Evolutionary conservation across 2,888 invertebrate species (phyloP), one percentile per base, ranked within the genome.

Genomic region (Lysandra coridon): DNA sequence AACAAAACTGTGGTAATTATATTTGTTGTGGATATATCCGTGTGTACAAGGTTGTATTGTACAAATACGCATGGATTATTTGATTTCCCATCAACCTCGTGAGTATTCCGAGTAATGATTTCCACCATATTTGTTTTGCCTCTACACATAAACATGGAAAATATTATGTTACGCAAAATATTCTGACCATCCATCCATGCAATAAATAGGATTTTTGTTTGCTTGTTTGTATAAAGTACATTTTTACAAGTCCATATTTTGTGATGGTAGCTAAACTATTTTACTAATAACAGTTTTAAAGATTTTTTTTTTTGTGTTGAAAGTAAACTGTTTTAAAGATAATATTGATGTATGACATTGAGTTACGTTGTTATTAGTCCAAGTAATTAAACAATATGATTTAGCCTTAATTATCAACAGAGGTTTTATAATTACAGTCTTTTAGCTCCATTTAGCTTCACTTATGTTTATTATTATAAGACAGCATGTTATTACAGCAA

Each of bases 101-200:
- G 33, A 69, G 69, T 69, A 69, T 69, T 69, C 64, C 30, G 3
- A 12, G 64, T 64, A 64, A 69, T 14, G 69, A 69, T 69, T 69
- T 69, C 69, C 69, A 33, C 33, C 4, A 69, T 69, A 33, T 69
- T 69, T 69, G 69, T 33, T 69, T 69, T 14, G 69, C 69, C 14
- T 37, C 14, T 69, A 33, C 33, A 69, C 69, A 10, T 30, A 64
- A 64, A 64, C 12, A 49, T 49, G 49, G 49, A 64, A 64, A 64
- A 64, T 64, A 62, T 62, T 30, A 64, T 64, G 64, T 64, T 64
- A 30, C 64, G 64, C 64, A 64, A 64, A 64, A 64, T 30, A 64
- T 64, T 33, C 30, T 30, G 62, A 17, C n/a, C n/a, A n/a, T 6
- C 44, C 10, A 44, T 10, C 44, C 44, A 44, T 49, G 10, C 49